phyloP scores from a whole-genome alignment of 2,113 vertebrate species.

The Eptesicus fuscus region DNA sequence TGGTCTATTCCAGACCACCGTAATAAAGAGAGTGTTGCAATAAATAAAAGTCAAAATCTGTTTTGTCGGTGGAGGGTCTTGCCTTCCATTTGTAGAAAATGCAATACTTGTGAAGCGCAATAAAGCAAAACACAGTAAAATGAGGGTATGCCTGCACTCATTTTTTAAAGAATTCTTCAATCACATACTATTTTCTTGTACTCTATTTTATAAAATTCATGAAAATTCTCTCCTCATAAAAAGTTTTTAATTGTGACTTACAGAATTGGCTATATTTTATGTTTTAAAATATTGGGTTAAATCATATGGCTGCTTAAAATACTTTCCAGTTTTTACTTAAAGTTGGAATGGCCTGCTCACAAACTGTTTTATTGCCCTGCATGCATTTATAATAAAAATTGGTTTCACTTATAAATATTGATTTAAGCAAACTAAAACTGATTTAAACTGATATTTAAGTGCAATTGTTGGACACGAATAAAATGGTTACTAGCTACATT shows the following conservation, averaged over 20 bases:
- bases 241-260: neutral
- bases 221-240: neutral
- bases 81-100: neutral
- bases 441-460: neutral
- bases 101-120: neutral
- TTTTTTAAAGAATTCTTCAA: neutral
- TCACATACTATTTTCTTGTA: neutral
- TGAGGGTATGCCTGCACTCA: neutral
- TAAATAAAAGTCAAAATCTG: neutral
- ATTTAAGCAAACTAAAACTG: neutral
- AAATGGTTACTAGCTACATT: neutral
- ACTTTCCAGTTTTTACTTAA: neutral
- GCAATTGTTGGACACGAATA: neutral
- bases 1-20: neutral
- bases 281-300: neutral
- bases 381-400: neutral
- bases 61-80: neutral
- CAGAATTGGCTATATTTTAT: neutral
- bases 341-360: neutral
- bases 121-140: neutral
- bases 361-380: neutral
- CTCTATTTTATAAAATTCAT: slow-evolving; percentile 1
- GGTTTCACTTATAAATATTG: neutral
- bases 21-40: neutral
- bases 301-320: neutral